phyloP scores from a whole-genome alignment of 2,113 vertebrate species.

The Edolisoma coerulescens region DNA sequence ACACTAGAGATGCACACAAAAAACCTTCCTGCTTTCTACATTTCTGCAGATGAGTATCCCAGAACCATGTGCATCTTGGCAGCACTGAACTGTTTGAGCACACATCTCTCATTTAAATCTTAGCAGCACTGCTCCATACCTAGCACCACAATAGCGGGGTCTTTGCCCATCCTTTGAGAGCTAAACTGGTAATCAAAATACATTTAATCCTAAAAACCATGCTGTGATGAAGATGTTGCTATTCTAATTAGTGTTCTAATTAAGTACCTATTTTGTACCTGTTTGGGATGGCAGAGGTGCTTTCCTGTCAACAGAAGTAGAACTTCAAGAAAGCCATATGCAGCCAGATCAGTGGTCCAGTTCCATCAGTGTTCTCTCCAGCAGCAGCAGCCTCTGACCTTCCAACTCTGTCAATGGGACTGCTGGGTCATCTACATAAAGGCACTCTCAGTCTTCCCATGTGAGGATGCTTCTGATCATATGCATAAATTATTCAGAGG shows the following conservation, averaged over 20 bases:
- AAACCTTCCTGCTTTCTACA: not conserved
- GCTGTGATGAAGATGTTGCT: not conserved
- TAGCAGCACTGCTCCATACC: not conserved
- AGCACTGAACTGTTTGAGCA: not conserved
- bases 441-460: not conserved
- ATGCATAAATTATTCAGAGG: not conserved
- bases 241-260: not conserved
- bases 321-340: not conserved
- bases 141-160: not conserved
- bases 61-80: not conserved
- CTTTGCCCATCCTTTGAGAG: not conserved
- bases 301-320: not conserved
- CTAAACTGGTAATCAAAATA: not conserved
- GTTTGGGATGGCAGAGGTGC: not conserved
- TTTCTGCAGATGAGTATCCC: not conserved
- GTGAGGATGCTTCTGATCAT: not conserved
- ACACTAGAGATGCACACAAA: not conserved
- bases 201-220: not conserved
- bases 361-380: not conserved
- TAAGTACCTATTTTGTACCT: not conserved
- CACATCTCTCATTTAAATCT: not conserved
- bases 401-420: not conserved
- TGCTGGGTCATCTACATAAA: not conserved
- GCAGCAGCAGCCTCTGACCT: not conserved
- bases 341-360: not conserved